These are phyloP conservation scores for Tokudaia muenninki DNA, from an alignment of 2,797 vertebrate species.

Conservation along the genomic window DNA sequence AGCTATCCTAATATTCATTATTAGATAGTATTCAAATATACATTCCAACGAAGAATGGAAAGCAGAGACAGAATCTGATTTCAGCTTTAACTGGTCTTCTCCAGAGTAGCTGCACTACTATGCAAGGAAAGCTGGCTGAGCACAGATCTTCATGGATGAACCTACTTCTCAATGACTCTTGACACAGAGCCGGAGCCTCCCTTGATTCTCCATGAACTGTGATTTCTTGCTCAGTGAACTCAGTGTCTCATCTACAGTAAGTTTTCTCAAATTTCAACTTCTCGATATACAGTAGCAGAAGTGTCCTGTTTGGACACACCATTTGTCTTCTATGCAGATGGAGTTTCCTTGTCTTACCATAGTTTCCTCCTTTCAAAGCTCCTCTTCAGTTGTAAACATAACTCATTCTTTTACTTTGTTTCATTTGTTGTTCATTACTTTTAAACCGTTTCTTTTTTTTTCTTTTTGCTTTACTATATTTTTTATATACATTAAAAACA, in stretches of 20 bases:
- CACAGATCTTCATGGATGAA: neutral
- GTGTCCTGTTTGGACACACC: neutral
- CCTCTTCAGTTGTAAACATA: neutral
- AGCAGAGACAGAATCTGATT: neutral
- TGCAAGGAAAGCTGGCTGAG: neutral
- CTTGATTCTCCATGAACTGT: fast-evolving
- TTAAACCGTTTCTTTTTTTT: neutral
- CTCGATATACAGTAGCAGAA: neutral
- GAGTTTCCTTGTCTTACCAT: neutral
- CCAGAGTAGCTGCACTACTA: neutral
- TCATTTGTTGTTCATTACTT: neutral
- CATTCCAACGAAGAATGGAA: neutral
- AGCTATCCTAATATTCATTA: neutral
- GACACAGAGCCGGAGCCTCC: neutral
- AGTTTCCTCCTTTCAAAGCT: neutral
- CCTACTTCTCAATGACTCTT: neutral
- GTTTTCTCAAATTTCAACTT: neutral
- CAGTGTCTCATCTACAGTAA: neutral
- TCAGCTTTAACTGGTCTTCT: neutral
- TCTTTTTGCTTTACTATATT: neutral
- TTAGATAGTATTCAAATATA: neutral
- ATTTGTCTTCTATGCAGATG: neutral
- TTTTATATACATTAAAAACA: neutral
- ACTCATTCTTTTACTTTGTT: neutral
- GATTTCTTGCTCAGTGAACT: neutral